A percentile compares a stretch with the other conserved stretches of the same genome.
Conservation (phyloP, 2,888 invertebrate species). For the Pheosia tremula region DNA sequence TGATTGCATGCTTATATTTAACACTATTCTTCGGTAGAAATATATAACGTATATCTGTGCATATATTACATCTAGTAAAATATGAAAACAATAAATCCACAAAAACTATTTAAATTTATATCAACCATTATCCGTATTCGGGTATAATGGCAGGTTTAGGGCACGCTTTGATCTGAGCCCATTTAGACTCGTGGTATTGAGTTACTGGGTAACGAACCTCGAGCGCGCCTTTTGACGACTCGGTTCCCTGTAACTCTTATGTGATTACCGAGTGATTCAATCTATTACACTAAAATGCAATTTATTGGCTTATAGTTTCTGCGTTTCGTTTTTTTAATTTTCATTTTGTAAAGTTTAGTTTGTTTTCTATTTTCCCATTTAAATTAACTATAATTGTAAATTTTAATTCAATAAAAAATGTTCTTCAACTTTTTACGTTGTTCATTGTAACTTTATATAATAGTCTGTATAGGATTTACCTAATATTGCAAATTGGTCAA, state of each 20-base stretch:
- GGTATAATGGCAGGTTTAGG: slow-evolving; percentile 10
- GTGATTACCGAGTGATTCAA: background rate
- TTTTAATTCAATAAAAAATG: too few species aligned
- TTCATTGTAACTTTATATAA: too few species aligned
- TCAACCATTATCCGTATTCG: background rate
- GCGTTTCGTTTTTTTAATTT: background rate
- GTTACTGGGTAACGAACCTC: slow-evolving; percentile 30
- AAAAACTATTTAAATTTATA: background rate
- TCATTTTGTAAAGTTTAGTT: too few species aligned
- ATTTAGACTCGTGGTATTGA: slow-evolving; percentile 28
- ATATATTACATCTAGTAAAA: background rate
- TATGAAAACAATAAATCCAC: background rate
- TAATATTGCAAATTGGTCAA: too few species aligned
- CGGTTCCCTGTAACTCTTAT: background rate
- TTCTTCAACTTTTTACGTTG: too few species aligned
- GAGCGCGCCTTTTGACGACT: background rate
- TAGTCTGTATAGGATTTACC: background rate
- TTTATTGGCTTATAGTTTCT: background rate
- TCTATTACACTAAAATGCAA: background rate
- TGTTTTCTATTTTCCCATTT: too few species aligned
- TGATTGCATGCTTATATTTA: too few species aligned
- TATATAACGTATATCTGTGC: too few species aligned
- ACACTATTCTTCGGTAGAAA: too few species aligned
- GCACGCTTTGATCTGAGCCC: slow-evolving; percentile 4
- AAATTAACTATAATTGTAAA: too few species aligned